Evolutionary conservation across 2,113 vertebrate genomes (phyloP).

Genomic region (Gambusia holbrooki): DNA sequence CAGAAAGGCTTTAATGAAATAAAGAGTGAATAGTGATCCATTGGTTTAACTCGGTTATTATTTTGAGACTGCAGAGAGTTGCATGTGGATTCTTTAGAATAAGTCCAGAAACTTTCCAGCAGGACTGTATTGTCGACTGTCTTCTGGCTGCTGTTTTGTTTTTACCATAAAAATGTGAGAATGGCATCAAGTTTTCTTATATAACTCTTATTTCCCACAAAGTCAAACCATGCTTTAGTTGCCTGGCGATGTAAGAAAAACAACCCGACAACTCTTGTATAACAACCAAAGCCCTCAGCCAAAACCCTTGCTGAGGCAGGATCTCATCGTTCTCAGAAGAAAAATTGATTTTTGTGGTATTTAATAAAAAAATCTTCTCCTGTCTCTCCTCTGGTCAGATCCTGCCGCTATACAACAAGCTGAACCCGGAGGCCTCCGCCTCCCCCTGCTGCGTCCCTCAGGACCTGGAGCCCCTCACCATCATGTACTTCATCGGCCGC

Average conservation of each 20-base stretch:
- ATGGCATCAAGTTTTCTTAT: slow-evolving; percentile 8
- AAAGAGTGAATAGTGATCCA: neutral
- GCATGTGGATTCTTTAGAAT: neutral
- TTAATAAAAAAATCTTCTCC: slow-evolving; percentile 11
- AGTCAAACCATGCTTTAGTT: slow-evolving; percentile 14
- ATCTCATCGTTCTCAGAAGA: slow-evolving; percentile 1
- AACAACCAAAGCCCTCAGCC: slow-evolving; percentile 15
- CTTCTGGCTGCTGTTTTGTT: neutral
- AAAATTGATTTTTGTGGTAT: neutral
- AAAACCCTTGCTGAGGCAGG: slow-evolving; percentile 10
- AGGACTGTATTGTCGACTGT: neutral
- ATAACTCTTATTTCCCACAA: slow-evolving; percentile 14
- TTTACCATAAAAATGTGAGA: slow-evolving; percentile 7
- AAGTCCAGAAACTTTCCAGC: slow-evolving; percentile 3
- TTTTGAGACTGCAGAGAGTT: neutral
- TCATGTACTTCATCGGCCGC: slow-evolving; percentile 83
- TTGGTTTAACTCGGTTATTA: neutral
- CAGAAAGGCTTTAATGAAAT: neutral
- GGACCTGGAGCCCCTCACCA: slow-evolving; percentile 85
- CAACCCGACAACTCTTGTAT: slow-evolving; percentile 15
- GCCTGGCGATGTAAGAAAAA: slow-evolving; percentile 13
- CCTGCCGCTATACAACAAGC: slow-evolving; percentile 84
- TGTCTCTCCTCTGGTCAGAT: slow-evolving; percentile 68
- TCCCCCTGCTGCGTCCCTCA: slow-evolving; percentile 84
- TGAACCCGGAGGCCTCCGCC: slow-evolving; percentile 83